Percentiles rank a stretch among this genome's conserved stretches.
These are phyloP conservation scores for Rostratula benghalensis DNA, from an alignment of 2,113 vertebrate species.

Conservation along the genomic window DNA sequence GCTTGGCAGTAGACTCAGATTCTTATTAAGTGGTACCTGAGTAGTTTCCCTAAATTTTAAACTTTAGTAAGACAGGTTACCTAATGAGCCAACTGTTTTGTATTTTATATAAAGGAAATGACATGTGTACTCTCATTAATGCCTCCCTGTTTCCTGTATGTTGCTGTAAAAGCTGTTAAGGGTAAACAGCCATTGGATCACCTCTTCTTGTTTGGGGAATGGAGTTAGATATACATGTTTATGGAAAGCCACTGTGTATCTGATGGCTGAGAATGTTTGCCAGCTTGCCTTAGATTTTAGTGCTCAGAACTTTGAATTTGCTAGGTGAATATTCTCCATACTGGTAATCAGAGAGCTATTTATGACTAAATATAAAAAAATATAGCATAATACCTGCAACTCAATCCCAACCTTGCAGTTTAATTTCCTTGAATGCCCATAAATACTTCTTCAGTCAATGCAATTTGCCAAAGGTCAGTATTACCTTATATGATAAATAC, in stretches of 20 bases:
- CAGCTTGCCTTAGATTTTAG: not conserved
- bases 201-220: not conserved
- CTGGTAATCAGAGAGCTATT: not conserved
- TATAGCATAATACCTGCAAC: accelerated
- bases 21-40: accelerated
- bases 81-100: not conserved
- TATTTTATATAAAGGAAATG: not conserved
- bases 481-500: not conserved
- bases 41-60: not conserved
- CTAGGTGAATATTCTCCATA: not conserved
- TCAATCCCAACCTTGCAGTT: not conserved
- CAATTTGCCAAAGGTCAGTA: not conserved
- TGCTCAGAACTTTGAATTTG: not conserved
- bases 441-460: not conserved
- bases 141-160: accelerated
- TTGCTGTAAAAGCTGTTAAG: not conserved
- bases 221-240: accelerated
- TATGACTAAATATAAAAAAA: not conserved
- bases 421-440: not conserved
- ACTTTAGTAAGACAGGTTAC: not conserved
- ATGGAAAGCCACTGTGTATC: not conserved
- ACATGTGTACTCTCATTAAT: accelerated
- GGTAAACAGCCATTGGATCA: accelerated
- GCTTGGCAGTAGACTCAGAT: not conserved
- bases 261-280: not conserved